phyloP scores from a whole-genome alignment of 2,113 vertebrate genomes.

The Salvelinus sp. region DNA sequence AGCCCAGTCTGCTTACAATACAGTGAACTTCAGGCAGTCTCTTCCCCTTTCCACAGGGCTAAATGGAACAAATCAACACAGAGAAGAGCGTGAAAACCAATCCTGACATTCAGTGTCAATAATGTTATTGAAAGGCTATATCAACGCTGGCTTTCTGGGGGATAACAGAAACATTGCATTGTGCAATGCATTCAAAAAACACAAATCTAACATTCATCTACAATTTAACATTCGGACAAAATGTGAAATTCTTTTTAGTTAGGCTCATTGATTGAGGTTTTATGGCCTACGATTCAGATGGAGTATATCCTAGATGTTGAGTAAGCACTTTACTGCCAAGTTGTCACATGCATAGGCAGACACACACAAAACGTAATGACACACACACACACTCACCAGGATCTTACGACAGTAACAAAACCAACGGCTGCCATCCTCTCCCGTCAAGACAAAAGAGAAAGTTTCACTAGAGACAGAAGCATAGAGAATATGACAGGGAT shows the following conservation, averaged over 20 bases:
- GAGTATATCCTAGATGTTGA: conserved; percentile 45
- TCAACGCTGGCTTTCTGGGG: too few relatives aligned
- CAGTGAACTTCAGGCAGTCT: conserved; percentile 95
- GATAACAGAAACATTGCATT: too few relatives aligned
- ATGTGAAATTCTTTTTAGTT: conserved; percentile 34
- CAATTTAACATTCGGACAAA: background rate
- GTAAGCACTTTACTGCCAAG: conserved; percentile 42
- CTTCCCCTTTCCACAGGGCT: conserved; percentile 90
- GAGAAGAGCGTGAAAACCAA: background rate
- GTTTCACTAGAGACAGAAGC: conserved; percentile 82
- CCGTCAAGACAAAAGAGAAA: conserved; percentile 95
- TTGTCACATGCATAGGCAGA: conserved; percentile 17
- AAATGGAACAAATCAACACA: conserved; percentile 28
- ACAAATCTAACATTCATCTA: background rate
- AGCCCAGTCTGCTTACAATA: conserved; percentile 93
- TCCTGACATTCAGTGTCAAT: background rate
- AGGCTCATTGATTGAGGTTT: conserved; percentile 48
- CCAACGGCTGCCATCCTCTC: conserved; percentile 95
- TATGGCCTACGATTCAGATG: conserved; percentile 50
- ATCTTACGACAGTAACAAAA: conserved; percentile 98
- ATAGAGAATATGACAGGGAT: background rate
- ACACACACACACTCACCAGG: conserved; percentile 79
- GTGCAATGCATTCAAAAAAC: background rate
- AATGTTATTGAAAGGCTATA: background rate
- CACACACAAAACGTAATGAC: conserved; percentile 63